phyloP scores from a whole-genome alignment of 1,140 invertebrate species.

The Pseudomyrmex concolor region DNA sequence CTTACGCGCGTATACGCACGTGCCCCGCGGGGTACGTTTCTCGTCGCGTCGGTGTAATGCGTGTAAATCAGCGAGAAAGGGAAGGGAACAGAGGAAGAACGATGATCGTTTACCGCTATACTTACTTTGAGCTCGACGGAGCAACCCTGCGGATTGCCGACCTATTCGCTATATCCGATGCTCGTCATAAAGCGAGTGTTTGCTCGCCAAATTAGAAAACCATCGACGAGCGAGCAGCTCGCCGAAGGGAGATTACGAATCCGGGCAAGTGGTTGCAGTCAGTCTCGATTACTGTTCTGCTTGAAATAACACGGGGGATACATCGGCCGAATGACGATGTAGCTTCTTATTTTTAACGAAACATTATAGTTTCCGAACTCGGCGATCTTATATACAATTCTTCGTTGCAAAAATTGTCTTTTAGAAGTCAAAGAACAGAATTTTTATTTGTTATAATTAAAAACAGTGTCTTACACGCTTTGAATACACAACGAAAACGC shows the following conservation, averaged over 20 bases:
- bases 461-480: not conserved
- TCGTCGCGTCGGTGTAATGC: conserved; percentile 49
- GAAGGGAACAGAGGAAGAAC: not conserved
- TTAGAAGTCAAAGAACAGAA: not conserved
- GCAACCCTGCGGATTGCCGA: conserved; percentile 66
- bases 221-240: conserved; percentile 79
- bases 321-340: not conserved
- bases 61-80: conserved; percentile 55
- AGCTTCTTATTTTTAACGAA: conserved; percentile 28
- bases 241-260: conserved; percentile 75
- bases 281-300: conserved; percentile 52
- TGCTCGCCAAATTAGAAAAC: conserved; percentile 84
- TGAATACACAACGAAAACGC: not conserved
- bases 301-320: conserved; percentile 54
- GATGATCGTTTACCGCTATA: conserved; percentile 62
- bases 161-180: conserved; percentile 66
- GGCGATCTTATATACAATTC: not conserved
- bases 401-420: not conserved
- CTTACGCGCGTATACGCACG: conserved; percentile 43
- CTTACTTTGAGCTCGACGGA: conserved; percentile 61
- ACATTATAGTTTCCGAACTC: conserved; percentile 13
- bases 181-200: conserved; percentile 76
- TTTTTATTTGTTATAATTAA: not conserved
- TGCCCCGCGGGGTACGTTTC: conserved; percentile 21
- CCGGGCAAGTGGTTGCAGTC: conserved; percentile 51